These are phyloP conservation scores for Caenorhabditis latens DNA, from an alignment of 1,140 invertebrate genomes.

Conservation along the genomic window DNA sequence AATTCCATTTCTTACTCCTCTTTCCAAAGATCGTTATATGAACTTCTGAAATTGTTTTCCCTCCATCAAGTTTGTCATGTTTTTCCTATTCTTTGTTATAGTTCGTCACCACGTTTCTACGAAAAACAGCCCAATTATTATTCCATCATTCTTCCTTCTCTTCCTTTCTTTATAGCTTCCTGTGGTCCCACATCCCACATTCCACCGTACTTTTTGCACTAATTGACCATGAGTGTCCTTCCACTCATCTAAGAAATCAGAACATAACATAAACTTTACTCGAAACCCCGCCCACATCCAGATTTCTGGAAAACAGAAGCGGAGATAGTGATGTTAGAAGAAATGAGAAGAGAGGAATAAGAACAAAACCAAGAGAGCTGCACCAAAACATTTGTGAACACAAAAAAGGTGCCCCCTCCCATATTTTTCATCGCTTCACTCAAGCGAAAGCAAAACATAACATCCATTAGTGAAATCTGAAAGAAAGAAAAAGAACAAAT, in stretches of 20 bases:
- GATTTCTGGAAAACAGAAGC: neutral
- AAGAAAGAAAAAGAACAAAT: conserved; percentile 8
- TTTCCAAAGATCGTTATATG: neutral
- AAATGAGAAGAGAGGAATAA: too few relatives aligned
- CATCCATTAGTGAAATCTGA: conserved; percentile 45
- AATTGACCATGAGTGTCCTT: neutral
- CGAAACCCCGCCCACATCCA: too few relatives aligned
- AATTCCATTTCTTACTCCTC: too few relatives aligned
- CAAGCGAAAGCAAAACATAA: conserved; percentile 30
- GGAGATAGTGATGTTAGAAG: neutral
- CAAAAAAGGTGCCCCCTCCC: conserved; percentile 16
- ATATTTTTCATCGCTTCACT: neutral
- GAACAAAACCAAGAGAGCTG: neutral
- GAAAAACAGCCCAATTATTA: conserved; percentile 24
- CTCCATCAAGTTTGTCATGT: neutral
- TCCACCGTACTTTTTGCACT: neutral
- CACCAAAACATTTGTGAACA: neutral
- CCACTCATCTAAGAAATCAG: too few relatives aligned
- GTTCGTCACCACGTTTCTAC: neutral
- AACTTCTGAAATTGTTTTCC: neutral
- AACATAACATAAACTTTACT: too few relatives aligned
- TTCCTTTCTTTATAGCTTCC: neutral
- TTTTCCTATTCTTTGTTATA: neutral
- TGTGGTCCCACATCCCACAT: neutral
- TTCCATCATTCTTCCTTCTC: neutral